A percentile compares a stretch with the other conserved stretches of the same genome.
phyloP scores from a whole-genome alignment of 1,140 invertebrate genomes.

The Campoletis sonorensis region DNA sequence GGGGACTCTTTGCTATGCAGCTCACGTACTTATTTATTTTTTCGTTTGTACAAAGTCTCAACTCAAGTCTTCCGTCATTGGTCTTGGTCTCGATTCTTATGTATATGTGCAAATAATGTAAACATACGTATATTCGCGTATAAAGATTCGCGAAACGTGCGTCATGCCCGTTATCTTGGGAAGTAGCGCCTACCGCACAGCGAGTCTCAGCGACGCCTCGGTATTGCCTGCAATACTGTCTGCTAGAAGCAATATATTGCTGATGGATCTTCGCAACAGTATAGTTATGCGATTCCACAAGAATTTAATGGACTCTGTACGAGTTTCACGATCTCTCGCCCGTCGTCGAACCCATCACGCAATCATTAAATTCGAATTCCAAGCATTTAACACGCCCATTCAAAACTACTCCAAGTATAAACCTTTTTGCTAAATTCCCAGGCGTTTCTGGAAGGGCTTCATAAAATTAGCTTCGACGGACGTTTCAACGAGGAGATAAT shows the following conservation, averaged over 20 bases:
- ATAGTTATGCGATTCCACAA: not conserved
- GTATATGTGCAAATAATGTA: not conserved
- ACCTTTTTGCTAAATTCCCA: not conserved
- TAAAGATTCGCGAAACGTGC: conserved; percentile 35
- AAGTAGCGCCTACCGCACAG: conserved; percentile 31
- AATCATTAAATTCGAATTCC: conserved; percentile 4
- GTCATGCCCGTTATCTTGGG: conserved; percentile 40
- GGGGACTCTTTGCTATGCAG: not conserved
- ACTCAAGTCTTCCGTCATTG: conserved; percentile 19
- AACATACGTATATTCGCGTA: not conserved
- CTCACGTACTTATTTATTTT: conserved; percentile 27
- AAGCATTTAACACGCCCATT: not conserved
- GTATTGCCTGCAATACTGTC: not conserved
- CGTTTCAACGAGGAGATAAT: no score
- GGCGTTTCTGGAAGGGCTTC: not conserved
- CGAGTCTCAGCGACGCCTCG: not conserved
- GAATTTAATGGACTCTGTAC: conserved; percentile 1
- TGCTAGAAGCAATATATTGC: not conserved
- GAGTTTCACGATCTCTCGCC: not conserved
- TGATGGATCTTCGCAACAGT: not conserved
- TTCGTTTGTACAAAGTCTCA: not conserved
- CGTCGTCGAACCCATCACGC: conserved; percentile 1
- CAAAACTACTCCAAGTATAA: no score
- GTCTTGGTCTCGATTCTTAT: not conserved
- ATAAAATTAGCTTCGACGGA: not conserved